Evolutionary conservation across 2,888 invertebrate species (phyloP).

Genomic region (Ptychoptera albimana): DNA sequence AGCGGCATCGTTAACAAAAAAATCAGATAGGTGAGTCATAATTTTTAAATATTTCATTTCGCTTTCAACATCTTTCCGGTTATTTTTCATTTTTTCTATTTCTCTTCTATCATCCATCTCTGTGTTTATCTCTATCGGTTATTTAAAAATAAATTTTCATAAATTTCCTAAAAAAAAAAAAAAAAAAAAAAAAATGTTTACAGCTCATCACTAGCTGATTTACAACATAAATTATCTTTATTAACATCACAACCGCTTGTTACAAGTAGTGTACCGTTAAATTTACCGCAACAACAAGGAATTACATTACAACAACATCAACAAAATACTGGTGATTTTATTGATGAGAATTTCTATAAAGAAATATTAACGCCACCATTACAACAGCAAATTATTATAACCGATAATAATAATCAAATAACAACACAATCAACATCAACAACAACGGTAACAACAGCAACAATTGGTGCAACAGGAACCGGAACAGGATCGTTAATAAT

Average conservation of each 20-base stretch:
- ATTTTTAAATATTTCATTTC: background rate
- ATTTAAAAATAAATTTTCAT: background rate
- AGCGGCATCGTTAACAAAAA: background rate
- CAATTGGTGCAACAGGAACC: background rate
- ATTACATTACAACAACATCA: too few relatives aligned
- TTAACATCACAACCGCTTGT: constrained; percentile 23
- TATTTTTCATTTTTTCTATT: constrained; percentile 1
- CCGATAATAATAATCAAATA: background rate
- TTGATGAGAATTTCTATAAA: too few relatives aligned
- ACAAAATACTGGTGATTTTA: too few relatives aligned
- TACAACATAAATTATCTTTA: constrained; percentile 40
- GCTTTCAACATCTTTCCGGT: too few relatives aligned
- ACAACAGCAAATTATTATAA: background rate
- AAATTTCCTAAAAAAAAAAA: background rate
- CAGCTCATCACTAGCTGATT: constrained; percentile 31
- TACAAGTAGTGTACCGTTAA: background rate
- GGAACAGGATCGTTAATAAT: too few relatives aligned
- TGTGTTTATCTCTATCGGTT: background rate
- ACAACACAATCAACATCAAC: constrained; percentile 3
- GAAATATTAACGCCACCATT: background rate
- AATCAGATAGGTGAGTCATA: constrained; percentile 1
- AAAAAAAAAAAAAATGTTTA: background rate
- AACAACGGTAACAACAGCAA: constrained; percentile 8
- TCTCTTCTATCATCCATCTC: background rate
- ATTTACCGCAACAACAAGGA: too few relatives aligned